Conservation (phyloP, 2,113 vertebrate species). For the Callorhinus ursinus region DNA sequence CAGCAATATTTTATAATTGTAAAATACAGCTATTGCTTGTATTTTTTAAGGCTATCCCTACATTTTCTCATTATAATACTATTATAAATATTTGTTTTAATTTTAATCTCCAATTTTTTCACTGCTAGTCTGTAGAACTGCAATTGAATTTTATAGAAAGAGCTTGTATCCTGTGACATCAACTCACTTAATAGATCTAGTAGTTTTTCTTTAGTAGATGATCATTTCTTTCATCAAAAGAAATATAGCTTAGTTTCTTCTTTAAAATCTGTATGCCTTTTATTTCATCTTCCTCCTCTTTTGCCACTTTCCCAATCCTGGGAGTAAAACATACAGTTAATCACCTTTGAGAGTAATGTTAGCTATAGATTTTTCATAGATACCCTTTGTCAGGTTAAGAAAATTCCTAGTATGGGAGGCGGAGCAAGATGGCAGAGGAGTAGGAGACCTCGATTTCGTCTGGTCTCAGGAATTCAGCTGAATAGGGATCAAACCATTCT, state of each 20-base stretch:
- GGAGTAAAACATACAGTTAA: background rate
- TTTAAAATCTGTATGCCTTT: background rate
- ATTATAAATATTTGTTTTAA: background rate
- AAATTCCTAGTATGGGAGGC: background rate
- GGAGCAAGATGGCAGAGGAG: too few relatives aligned
- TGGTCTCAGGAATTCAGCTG: too few relatives aligned
- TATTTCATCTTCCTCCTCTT: background rate
- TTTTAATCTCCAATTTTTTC: background rate
- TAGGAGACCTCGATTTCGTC: too few relatives aligned
- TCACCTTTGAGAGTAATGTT: background rate
- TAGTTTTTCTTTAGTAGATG: background rate
- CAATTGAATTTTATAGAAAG: background rate
- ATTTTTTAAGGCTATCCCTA: background rate
- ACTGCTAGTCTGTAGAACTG: background rate
- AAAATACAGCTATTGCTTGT: background rate
- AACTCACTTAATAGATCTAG: background rate
- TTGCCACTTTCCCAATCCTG: background rate
- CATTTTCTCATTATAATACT: background rate
- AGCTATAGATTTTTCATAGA: background rate
- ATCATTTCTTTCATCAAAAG: background rate
- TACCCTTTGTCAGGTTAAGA: background rate
- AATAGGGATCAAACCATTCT: too few relatives aligned
- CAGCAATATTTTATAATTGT: background rate
- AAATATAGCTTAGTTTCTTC: background rate
- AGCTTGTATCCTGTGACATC: background rate